Percentiles rank a stretch among this genome's conserved stretches.
These are phyloP conservation scores for Sinopyrophorus schimmeli DNA, from an alignment of 2,888 invertebrate genomes.

Conservation along the genomic window DNA sequence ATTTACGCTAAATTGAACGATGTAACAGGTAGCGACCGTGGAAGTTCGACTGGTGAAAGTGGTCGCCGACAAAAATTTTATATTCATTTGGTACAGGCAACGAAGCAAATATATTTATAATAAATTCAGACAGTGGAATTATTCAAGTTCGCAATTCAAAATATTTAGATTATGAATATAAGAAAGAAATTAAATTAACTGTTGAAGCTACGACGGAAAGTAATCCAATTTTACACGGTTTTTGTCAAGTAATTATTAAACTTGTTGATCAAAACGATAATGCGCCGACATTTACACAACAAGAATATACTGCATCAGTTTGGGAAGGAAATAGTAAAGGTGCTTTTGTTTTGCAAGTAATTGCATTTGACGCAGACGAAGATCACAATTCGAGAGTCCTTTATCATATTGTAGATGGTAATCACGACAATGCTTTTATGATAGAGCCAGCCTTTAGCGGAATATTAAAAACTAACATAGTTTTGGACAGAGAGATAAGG, in stretches of 20 bases:
- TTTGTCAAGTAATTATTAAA: constrained; percentile 79
- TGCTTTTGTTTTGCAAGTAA: constrained; percentile 89
- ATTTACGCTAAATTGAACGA: constrained; percentile 94
- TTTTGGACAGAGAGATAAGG: constrained; percentile 89
- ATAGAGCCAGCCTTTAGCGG: constrained; percentile 95
- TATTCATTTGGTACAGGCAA: constrained; percentile 90
- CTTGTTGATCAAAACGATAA: constrained; percentile 91
- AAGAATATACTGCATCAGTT: constrained; percentile 88
- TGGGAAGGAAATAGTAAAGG: constrained; percentile 94
- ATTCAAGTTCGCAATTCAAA: constrained; percentile 78
- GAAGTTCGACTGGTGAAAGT: constrained; percentile 70
- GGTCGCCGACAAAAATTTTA: constrained; percentile 74
- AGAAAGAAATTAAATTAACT: constrained; percentile 65
- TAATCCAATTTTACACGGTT: constrained; percentile 76
- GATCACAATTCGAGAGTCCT: constrained; percentile 81
- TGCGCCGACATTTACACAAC: constrained; percentile 91
- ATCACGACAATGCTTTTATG: constrained; percentile 94
- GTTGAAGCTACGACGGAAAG: constrained; percentile 81
- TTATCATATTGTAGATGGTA: constrained; percentile 96
- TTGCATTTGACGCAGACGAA: constrained; percentile 85
- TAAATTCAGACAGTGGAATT: constrained; percentile 76
- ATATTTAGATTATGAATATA: constrained; percentile 81
- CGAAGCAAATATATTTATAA: constrained; percentile 76
- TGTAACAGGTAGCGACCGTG: constrained; percentile 70
- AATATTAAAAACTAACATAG: constrained; percentile 91